Evolutionary conservation across 2,888 invertebrate species (phyloP), one percentile per base, ranked within the genome.

Genomic region (Eudemis profundana): DNA sequence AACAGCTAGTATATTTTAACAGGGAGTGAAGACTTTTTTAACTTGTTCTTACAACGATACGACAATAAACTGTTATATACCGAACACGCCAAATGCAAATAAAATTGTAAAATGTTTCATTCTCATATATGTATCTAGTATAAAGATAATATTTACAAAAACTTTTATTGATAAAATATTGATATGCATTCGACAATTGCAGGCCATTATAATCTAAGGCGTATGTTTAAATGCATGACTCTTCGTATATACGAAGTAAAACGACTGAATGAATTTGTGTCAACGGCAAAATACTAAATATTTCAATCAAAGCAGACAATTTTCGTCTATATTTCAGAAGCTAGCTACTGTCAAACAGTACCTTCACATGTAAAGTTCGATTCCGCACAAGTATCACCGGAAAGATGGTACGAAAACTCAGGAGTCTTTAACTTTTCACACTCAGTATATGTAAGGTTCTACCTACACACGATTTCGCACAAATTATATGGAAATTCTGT

Each of bases 151-250:
- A 90, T 91, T 82, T 91, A 90, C 90, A 91, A 86, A 87, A 86
- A 54, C 47, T 14, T 44, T 80, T 78, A 84, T 62, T 72, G 68
- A 69, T 85, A 79, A 86, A 81, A 80, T 78, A 76, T 74, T 84
- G 89, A 90, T 90, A 90, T 90, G 90, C 83, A 81, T 83, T 86
- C 81, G 86, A 87, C 82, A 87, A 78, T 83, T 79, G 76, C 78
- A 82, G 79, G 83, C 76, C 76, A 81, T 79, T 72, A 79, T 77
- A 78, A 69, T 72, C 73, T 83, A 81, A 21, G 17, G 40, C 23
- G 42, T 49, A 33, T 60, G 76, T 77, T 74, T 76, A 79, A 83
- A 84, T 81, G 80, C 79, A 74, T 77, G 65, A 67, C 53, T 69
- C 61, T 63, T 61, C 14, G 12, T 19, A 23, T 10, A 23, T 38